Conservation (phyloP, 30 jellyfish, hydroid and myxozoan genomes). For the Catostylus mosaicus region DNA sequence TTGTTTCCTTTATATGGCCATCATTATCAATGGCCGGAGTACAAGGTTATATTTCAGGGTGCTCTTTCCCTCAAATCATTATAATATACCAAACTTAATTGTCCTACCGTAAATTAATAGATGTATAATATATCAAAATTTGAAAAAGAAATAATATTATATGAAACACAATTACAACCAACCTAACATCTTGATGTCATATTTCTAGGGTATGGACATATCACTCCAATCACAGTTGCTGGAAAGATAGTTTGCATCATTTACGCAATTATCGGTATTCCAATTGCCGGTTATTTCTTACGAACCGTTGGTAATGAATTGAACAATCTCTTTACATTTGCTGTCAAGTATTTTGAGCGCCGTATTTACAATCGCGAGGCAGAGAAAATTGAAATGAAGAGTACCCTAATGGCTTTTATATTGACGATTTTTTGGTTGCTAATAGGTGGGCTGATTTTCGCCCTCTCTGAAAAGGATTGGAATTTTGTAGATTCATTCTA, state of each 20-base stretch:
- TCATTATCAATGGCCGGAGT: too few species aligned
- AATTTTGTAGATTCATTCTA: constrained; percentile 73
- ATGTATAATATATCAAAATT: too few species aligned
- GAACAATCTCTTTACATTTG: constrained; percentile 62
- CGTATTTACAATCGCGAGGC: constrained; percentile 84
- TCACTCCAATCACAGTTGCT: constrained; percentile 80
- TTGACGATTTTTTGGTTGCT: constrained; percentile 71
- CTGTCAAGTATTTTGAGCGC: constrained; percentile 73
- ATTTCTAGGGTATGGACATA: constrained; percentile 86
- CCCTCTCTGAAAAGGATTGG: constrained; percentile 68
- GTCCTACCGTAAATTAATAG: too few species aligned
- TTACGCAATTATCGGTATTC: constrained; percentile 86
- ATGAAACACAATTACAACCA: background rate
- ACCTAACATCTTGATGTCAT: background rate
- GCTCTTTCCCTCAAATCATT: too few species aligned
- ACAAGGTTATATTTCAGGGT: too few species aligned
- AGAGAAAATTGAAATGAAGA: constrained; percentile 81
- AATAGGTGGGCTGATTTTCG: constrained; percentile 74
- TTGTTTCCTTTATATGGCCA: too few species aligned
- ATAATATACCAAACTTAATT: too few species aligned
- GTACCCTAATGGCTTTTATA: constrained; percentile 77
- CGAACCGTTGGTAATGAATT: constrained; percentile 94
- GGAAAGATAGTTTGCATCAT: constrained; percentile 81
- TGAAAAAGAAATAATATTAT: background rate
- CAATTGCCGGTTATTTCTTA: constrained; percentile 87